phyloP scores from a whole-genome alignment of 2,888 invertebrate genomes.

The Diplazon laetatorius region DNA sequence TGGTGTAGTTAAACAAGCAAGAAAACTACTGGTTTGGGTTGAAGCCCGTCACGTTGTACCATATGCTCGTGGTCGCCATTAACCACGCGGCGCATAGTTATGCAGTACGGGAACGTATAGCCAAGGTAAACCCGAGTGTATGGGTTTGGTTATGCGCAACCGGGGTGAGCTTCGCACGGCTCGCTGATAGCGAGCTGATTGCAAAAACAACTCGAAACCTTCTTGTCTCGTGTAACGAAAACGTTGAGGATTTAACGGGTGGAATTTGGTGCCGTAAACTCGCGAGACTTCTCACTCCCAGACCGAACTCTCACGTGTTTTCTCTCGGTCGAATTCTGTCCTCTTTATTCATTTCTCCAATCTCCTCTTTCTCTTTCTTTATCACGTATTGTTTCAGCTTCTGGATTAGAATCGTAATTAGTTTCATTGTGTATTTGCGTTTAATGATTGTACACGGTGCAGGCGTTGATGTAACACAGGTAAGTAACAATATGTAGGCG shows the following conservation, averaged over 20 bases:
- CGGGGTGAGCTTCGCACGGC: constrained; percentile 11
- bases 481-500: constrained; percentile 27
- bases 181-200: constrained; percentile 74
- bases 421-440: background rate
- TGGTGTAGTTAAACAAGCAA: background rate
- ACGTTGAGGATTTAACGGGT: constrained; percentile 27
- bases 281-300: constrained; percentile 54
- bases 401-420: constrained; percentile 54
- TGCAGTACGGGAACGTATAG: background rate
- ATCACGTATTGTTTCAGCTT: constrained; percentile 39
- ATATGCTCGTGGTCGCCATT: constrained; percentile 17
- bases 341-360: constrained; percentile 8
- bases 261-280: constrained; percentile 41
- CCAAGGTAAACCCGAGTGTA: background rate
- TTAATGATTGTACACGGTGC: too few relatives aligned
- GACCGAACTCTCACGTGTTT: constrained; percentile 18
- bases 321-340: constrained; percentile 24
- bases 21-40: constrained; percentile 7
- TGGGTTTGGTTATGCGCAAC: background rate
- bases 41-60: constrained; percentile 15
- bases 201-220: constrained; percentile 48
- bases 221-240: constrained; percentile 40
- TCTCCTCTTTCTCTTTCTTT: background rate
- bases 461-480: constrained; percentile 1
- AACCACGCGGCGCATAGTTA: constrained; percentile 15